Base-by-base conservation (phyloP, 2,888 invertebrate species). In the Panorpa germanica region DNA sequence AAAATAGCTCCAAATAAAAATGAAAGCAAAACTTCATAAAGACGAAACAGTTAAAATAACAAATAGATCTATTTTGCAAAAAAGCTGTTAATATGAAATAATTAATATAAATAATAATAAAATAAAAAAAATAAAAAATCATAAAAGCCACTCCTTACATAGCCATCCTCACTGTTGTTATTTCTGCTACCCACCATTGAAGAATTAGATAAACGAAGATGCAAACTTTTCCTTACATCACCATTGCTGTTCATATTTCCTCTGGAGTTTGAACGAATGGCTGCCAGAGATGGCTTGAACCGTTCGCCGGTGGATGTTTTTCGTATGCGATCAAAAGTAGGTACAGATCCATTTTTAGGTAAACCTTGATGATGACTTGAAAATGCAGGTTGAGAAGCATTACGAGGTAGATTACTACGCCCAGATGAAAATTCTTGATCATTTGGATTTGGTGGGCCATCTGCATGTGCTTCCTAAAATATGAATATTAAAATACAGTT, bases 281-380 rank as follows among this genome's bases (percentile, higher is more conserved):
- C 78, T 32, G 75, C 76, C 45, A 83, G 55, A 39, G 81, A 78
- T 38, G 83, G 83, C 49, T 81, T 81, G 50, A 74, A 83, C 47
- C 78, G 66, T 52, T 82, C 83, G 31, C 81, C 75, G 33, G 74
- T 71, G 41, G 81, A 81, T 24, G 81, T 77, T 52, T 83, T 83
- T 28, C 82, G 64, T 35, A 83, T 77, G 25, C 86, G 60, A 53
- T 82, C 82, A 55, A 88, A 85, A 49, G 82, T 78, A 16, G 86
- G 86, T 38, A 88, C 86, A 3, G 85, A 85, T 24, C 83, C 83
- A 48, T 86, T 86, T 55, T 85, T 85, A 33, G 85, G 83, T 44
- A 70, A 49, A 6, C 74, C 76, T 40, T 69, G 70, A 25, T 67
- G 68, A 35, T 71, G 69, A 6, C 75, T 65, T 13, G 75, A 73